phyloP scores from a whole-genome alignment of 2,888 invertebrate genomes.

The Spodoptera exigua region DNA sequence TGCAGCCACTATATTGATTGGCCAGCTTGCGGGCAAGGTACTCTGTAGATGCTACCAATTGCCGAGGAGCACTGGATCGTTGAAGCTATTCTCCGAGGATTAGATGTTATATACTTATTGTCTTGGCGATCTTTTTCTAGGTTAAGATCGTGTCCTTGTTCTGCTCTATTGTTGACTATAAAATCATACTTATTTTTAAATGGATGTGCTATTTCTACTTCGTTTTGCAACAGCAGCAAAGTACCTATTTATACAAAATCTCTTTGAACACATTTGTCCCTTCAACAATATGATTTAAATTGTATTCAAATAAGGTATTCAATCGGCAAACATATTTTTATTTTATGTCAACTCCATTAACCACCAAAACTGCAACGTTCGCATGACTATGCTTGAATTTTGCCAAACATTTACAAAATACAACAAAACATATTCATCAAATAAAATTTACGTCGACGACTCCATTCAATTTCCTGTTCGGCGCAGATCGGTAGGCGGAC shows the following conservation, averaged over 20 bases:
- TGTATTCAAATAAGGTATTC: not conserved
- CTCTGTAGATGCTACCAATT: conserved; percentile 62
- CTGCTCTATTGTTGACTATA: not conserved
- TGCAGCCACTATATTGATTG: conserved; percentile 86
- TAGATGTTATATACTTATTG: conserved; percentile 38
- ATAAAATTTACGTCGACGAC: conserved; percentile 48
- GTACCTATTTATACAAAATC: no score
- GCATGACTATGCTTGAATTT: conserved; percentile 21
- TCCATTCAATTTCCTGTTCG: conserved; percentile 58
- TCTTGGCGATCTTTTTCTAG: conserved; percentile 31
- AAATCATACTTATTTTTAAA: no score
- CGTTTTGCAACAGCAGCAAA: no score
- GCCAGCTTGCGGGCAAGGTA: conserved; percentile 71
- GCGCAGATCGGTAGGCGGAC: conserved; percentile 63
- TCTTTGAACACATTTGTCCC: no score
- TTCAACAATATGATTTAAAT: no score
- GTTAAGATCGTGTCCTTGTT: conserved; percentile 11
- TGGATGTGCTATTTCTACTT: no score
- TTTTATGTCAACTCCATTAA: not conserved
- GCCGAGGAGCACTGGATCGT: conserved; percentile 47
- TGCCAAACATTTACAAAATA: conserved; percentile 26
- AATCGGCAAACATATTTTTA: not conserved
- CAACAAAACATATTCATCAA: conserved; percentile 47
- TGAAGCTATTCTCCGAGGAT: conserved; percentile 45
- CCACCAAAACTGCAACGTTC: conserved; percentile 10